These are phyloP conservation scores for Dicyrtoma fusca DNA, from an alignment of 2,888 invertebrate genomes.

Conservation along the genomic window DNA sequence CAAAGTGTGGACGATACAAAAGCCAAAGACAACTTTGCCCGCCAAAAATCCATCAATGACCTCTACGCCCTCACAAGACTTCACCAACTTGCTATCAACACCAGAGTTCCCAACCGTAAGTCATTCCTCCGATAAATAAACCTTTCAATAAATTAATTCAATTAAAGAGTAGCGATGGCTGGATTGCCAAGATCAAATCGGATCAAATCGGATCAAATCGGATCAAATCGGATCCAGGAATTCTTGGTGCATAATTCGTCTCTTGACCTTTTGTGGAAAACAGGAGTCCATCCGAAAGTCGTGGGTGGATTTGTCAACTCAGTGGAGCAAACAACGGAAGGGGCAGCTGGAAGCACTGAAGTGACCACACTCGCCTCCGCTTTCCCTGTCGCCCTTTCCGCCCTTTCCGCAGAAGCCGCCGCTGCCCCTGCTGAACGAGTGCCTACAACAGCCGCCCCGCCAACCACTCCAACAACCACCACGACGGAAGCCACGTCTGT, in stretches of 20 bases:
- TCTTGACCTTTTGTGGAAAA: too few species aligned
- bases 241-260: too few species aligned
- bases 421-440: slow-evolving; percentile 19
- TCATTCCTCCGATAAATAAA: too few species aligned
- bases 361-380: slow-evolving; percentile 22
- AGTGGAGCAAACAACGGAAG: slow-evolving; percentile 36
- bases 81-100: slow-evolving; percentile 55
- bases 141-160: too few species aligned
- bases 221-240: too few species aligned
- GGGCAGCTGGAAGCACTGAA: slow-evolving; percentile 20
- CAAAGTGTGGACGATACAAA: slow-evolving; percentile 33
- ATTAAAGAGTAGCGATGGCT: too few species aligned
- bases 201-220: too few species aligned
- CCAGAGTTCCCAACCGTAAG: slow-evolving; percentile 48
- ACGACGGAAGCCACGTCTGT: slow-evolving; percentile 18
- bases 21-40: slow-evolving; percentile 52
- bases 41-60: slow-evolving; percentile 53
- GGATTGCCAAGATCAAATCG: too few species aligned
- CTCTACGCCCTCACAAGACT: slow-evolving; percentile 54
- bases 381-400: slow-evolving; percentile 19
- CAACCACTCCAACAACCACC: slow-evolving; percentile 22
- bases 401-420: slow-evolving; percentile 21
- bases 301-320: slow-evolving; percentile 23
- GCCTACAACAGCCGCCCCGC: slow-evolving; percentile 15
- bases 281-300: slow-evolving; percentile 26